Conservation (phyloP, 2,113 vertebrate genomes). For the Morone chrysops region DNA sequence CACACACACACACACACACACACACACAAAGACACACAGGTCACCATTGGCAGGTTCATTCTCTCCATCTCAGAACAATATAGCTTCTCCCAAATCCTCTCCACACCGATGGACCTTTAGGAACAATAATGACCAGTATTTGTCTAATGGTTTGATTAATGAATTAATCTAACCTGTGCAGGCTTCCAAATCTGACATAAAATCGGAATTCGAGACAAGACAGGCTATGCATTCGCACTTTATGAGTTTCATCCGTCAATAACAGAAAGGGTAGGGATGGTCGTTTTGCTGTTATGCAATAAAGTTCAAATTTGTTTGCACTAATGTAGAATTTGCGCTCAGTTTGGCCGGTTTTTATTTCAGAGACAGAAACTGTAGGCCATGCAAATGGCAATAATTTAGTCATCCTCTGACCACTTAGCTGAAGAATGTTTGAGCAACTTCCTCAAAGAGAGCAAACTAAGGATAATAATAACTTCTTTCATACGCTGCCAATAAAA, state of each 20-base stretch:
- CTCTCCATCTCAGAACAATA: conserved; percentile 34
- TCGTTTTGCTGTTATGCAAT: conserved; percentile 86
- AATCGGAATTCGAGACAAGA: conserved; percentile 53
- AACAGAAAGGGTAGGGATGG: conserved; percentile 61
- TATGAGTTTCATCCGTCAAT: conserved; percentile 83
- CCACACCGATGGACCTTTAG: not conserved
- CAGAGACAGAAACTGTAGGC: conserved; percentile 78
- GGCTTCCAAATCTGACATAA: conserved; percentile 59
- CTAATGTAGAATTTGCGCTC: conserved; percentile 71
- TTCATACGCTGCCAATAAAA: conserved; percentile 51
- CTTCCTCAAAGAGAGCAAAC: conserved; percentile 52
- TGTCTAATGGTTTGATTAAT: conserved; percentile 20
- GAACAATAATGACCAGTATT: conserved; percentile 34
- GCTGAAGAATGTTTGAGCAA: conserved; percentile 58
- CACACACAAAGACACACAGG: conserved; percentile 27
- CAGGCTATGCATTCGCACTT: conserved; percentile 87
- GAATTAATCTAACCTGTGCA: conserved; percentile 24
- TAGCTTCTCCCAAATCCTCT: conserved; percentile 51
- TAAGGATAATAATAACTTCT: conserved; percentile 49
- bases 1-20: conserved; percentile 25
- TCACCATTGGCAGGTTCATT: conserved; percentile 52
- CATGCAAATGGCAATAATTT: conserved; percentile 57
- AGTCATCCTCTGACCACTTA: conserved; percentile 62
- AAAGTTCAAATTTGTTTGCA: conserved; percentile 78
- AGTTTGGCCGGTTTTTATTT: conserved; percentile 60